Base-by-base conservation (phyloP, 1,140 invertebrate genomes). In the Pomphorhynchus laevis region DNA sequence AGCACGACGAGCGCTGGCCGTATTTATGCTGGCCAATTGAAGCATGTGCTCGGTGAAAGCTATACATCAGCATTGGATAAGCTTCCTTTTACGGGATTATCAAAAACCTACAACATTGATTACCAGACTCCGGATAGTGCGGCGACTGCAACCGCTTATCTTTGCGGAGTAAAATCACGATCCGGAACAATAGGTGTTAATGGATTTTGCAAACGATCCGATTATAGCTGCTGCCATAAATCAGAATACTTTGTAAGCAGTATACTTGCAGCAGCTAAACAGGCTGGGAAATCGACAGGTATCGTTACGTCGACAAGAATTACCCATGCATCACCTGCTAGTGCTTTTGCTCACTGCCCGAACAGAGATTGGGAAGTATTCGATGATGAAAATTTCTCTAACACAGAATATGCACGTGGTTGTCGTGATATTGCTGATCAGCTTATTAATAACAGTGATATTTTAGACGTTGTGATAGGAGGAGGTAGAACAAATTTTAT, bases 111-210 rank as follows among this genome's bases (percentile, higher is more conserved):
- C 52, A 74, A 69, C 44, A 67, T 69, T 1, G 65, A 84, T 51
- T 71, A 69, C 48, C 69, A 76, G 64, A 72, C 77, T 1, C 69
- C 76, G 0, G 77, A 84, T 51, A 80, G 75, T 0, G 72, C 74
- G 1, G 71, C 69, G 16, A 72, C 76, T 1, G 74, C 71, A 1
- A 82, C 76, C 0, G 76, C 77, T 0, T 57, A 77, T 20, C 70
- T 82, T 45, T 63, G 65, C 22, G 79, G 79, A 1, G 65, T 74
- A 0, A 89, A 89, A 52, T 65, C 64, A 1, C 79, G 80, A 53
- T 70, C 67, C 44, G 62, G 68, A 17, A 71, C 68, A 0, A 52
- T 73, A 0, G 76, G 75, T 0, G 64, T 84, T 0, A 69, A 74
- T 47, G 59, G 64, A 0, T 46, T 32, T 53, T 51, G 35, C 2